These are phyloP conservation scores for Colletes latitarsis DNA, from an alignment of 1,140 invertebrate genomes.

Conservation along the genomic window DNA sequence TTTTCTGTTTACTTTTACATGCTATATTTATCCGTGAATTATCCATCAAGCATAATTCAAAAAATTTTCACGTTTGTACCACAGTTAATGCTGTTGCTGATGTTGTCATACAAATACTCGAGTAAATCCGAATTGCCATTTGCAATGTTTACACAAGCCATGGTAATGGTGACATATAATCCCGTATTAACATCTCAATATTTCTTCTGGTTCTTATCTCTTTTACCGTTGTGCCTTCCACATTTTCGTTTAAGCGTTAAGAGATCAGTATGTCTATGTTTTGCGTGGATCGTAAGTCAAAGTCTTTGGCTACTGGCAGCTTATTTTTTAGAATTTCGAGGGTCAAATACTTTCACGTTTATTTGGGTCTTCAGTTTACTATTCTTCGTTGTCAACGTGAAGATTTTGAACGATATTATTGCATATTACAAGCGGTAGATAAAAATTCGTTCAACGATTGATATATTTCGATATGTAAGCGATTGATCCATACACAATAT, in stretches of 20 bases:
- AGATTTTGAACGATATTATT: conserved; percentile 86
- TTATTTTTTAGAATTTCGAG: conserved; percentile 95
- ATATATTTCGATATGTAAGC: background rate
- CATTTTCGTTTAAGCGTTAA: conserved; percentile 83
- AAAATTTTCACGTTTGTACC: conserved; percentile 88
- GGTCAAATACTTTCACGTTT: conserved; percentile 89
- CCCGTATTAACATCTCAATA: conserved; percentile 99
- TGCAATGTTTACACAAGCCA: conserved; percentile 91
- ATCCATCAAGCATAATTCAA: conserved; percentile 80
- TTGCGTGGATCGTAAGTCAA: conserved; percentile 91
- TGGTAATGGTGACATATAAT: conserved; percentile 96
- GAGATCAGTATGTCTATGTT: conserved; percentile 79
- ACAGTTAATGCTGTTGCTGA: conserved; percentile 87
- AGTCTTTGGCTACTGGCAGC: conserved; percentile 94
- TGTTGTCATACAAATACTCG: conserved; percentile 87
- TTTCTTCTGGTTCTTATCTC: conserved; percentile 97
- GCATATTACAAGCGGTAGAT: conserved; percentile 79
- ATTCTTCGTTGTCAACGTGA: conserved; percentile 90
- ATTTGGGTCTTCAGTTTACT: conserved; percentile 90
- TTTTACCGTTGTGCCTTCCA: conserved; percentile 90
- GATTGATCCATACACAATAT: background rate
- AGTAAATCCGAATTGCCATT: conserved; percentile 88
- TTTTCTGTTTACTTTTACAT: conserved; percentile 98
- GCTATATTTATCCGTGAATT: conserved; percentile 89
- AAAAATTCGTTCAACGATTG: background rate